Evolutionary conservation across 1,140 invertebrate genomes (phyloP), one percentile per base, ranked within the genome.

Genomic region (Hyphantria cunea): DNA sequence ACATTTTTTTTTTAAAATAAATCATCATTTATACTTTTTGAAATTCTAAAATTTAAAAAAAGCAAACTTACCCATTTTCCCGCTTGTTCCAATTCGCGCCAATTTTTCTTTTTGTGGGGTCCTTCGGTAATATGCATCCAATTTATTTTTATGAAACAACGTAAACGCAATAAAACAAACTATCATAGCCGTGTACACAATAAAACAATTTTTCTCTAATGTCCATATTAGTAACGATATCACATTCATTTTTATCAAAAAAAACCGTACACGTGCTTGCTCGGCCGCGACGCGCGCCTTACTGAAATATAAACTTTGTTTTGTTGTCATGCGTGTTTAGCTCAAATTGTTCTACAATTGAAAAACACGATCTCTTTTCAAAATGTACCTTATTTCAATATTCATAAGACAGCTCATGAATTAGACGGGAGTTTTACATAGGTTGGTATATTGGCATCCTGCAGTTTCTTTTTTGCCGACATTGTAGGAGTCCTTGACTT

Each of bases 141-240:
- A 66, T 73, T 80, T 86, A 74, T 85, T 85, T 58, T 86, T 85
- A 59, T 89, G 86, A 56, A 80, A 83, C 64, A 86, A 73, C 14
- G 86, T 88, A 55, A 89, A 86, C 6, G 61, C 73, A 10, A 86
- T 64, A 59, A 89, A 89, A 70, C 76, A 71, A 56, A 84, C 74
- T 33, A 86, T 73, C 65, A 89, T 67, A 8, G 76, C 71, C 7
- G 82, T 78, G 52, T 89, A 89, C 52, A 89, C 82, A 37, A 75
- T 76, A 66, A 84, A 86, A 81, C 86, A 89, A 66, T 89, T 80
- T 37, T 80, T 83, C 63, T 89, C 86, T 56, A 89, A 68, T 5
- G 78, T 73, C 84, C 82, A 87, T 39, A 89, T 70, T n/a, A 73
- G 72, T 7, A 83, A 55, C 34, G 86, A 89, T 48, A 89, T 80